Conservation (phyloP, 2,113 vertebrate species). For the Trinectes maculatus region DNA sequence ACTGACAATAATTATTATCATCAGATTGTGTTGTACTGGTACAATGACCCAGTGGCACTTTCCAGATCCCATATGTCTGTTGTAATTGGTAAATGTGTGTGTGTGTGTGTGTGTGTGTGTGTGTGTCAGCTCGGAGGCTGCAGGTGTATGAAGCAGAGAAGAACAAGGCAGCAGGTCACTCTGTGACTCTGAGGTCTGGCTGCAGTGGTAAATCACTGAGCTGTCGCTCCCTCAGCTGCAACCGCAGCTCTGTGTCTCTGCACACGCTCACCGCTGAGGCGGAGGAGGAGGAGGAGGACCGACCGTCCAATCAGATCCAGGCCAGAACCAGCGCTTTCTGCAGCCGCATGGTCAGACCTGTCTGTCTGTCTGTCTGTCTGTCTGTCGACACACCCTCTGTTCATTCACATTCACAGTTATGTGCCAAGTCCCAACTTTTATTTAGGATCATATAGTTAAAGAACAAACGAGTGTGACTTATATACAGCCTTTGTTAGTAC, state of each 20-base stretch:
- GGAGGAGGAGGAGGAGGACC: slow-evolving; percentile 52
- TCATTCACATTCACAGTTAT: not conserved
- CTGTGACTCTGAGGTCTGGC: slow-evolving; percentile 57
- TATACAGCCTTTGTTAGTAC: too few relatives aligned
- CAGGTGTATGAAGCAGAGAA: slow-evolving; percentile 84
- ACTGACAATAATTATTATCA: not conserved
- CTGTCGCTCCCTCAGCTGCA: slow-evolving; percentile 74
- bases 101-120: not conserved
- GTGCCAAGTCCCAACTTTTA: too few relatives aligned
- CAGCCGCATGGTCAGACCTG: slow-evolving; percentile 88
- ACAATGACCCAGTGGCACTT: not conserved
- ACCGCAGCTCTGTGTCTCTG: slow-evolving; percentile 75
- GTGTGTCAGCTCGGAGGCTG: slow-evolving; percentile 69
- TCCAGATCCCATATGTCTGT: not conserved
- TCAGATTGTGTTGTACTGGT: not conserved
- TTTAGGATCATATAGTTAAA: too few relatives aligned
- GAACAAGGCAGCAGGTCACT: slow-evolving; percentile 51
- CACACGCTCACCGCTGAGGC: slow-evolving; percentile 71
- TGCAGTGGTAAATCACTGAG: slow-evolving; percentile 65
- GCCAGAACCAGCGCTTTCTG: slow-evolving; percentile 84
- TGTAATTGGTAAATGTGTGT: not conserved
- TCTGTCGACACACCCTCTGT: not conserved
- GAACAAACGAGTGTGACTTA: too few relatives aligned
- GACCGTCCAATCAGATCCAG: slow-evolving; percentile 36
- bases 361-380: not conserved